These are phyloP conservation scores for Zoanthus solanderi DNA, from an alignment of 92 coral and sea anemone species.

Conservation along the genomic window DNA sequence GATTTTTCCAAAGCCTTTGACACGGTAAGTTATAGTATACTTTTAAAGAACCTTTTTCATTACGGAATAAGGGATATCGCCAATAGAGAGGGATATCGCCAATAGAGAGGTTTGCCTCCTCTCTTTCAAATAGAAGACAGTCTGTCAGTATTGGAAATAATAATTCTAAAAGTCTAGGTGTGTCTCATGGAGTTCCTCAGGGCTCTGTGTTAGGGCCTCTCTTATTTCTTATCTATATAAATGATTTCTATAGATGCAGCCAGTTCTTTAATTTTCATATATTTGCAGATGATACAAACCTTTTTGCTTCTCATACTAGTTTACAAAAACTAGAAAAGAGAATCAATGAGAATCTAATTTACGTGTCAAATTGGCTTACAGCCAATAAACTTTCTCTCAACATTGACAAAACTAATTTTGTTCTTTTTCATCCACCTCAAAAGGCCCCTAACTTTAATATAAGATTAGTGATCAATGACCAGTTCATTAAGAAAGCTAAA, in stretches of 20 bases:
- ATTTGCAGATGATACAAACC: constrained; percentile 21
- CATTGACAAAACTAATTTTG: too few relatives aligned
- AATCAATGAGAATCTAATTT: constrained; percentile 14
- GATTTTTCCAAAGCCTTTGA: not conserved
- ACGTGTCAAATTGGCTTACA: constrained; percentile 19
- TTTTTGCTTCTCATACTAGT: constrained; percentile 26
- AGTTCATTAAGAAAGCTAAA: constrained; percentile 19
- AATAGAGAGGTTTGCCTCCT: constrained; percentile 57
- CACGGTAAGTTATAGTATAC: not conserved
- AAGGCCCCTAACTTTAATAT: not conserved
- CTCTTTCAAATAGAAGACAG: constrained; percentile 35
- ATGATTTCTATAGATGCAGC: constrained; percentile 27
- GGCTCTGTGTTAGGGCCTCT: not conserved
- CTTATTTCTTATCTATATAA: constrained; percentile 10
- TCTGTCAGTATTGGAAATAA: constrained; percentile 15
- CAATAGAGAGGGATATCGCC: constrained; percentile 33
- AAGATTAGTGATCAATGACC: constrained; percentile 25
- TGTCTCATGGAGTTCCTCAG: constrained; percentile 25
- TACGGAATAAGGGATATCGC: constrained; percentile 53
- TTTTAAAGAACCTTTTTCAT: constrained; percentile 33
- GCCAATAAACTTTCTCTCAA: constrained; percentile 4
- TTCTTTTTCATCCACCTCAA: too few relatives aligned
- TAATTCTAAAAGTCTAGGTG: constrained; percentile 21
- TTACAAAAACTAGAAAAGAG: constrained; percentile 12
- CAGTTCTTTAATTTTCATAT: constrained; percentile 20